These are phyloP conservation scores for Eumacrocentrus americanus DNA, from an alignment of 2,888 invertebrate genomes.

Conservation along the genomic window DNA sequence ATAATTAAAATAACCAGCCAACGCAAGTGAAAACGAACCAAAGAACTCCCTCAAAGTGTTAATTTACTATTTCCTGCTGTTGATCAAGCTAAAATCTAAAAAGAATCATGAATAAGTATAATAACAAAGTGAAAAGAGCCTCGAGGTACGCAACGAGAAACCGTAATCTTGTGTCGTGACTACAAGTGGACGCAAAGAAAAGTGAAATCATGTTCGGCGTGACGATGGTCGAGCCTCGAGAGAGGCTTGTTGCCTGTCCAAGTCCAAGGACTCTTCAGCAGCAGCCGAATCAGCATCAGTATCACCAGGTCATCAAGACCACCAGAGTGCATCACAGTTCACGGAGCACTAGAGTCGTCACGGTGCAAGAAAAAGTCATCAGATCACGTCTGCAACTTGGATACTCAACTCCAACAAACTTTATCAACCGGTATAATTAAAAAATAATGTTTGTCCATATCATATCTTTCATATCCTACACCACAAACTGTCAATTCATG, in stretches of 20 bases:
- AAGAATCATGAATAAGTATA: constrained; percentile 8
- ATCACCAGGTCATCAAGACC: constrained; percentile 56
- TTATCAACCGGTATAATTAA: constrained; percentile 57
- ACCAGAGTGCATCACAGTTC: constrained; percentile 57
- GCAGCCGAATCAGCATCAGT: constrained; percentile 48
- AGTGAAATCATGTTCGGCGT: constrained; percentile 47
- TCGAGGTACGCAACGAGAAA: not conserved
- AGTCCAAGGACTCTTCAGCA: constrained; percentile 29
- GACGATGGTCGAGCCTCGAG: constrained; percentile 55
- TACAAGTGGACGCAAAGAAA: constrained; percentile 29
- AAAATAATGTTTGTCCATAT: constrained; percentile 15
- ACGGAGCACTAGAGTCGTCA: constrained; percentile 54
- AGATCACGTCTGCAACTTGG: constrained; percentile 59
- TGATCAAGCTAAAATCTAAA: not conserved
- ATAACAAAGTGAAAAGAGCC: constrained; percentile 4
- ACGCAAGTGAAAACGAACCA: constrained; percentile 31
- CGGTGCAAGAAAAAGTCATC: constrained; percentile 59
- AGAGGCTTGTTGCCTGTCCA: constrained; percentile 43
- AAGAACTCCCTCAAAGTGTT: constrained; percentile 25
- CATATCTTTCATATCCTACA: not conserved
- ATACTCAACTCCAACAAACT: constrained; percentile 59
- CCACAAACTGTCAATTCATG: constrained; percentile 8
- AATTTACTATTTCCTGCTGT: not conserved
- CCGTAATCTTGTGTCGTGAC: constrained; percentile 19
- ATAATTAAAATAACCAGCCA: constrained; percentile 12